Base-by-base conservation (phyloP, 1,140 invertebrate species). In the Venustaconcha ellipsiformis region DNA sequence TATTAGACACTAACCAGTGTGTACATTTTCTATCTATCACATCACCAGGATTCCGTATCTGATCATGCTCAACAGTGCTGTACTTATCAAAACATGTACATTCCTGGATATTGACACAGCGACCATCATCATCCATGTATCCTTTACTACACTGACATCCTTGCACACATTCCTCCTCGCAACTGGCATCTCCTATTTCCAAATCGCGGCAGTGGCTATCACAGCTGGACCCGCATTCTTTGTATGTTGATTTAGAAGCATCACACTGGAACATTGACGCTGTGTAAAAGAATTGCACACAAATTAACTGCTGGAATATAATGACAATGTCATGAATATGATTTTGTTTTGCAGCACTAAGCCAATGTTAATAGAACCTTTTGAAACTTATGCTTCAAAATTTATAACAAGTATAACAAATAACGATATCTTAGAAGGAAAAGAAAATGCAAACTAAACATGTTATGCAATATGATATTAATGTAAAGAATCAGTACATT, bases 41-140 rank as follows among this genome's bases (percentile, higher is more conserved):
- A 48, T 72, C 71, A 55, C 72, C 72, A 67, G 74, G 37, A 5
- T 77, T 59, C 30, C 71, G n/a, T 18, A 78, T 74, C 17, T 68
- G 70, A 55, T 77, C 71, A 0, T 63, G 70, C 30, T 77, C 75
- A 8, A 8, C 11, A 20, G 57, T 14, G 11, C 57, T 70, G 64
- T 70, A 78, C 57, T 78, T 80, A 64, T 80, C 79, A 67, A 74
- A 80, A 58, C 79, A 80, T 14, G 79, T 73, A 70, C 79, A 80
- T 26, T 73, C 70, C 11, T 17, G 57, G 17, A 65, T n/a, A n/a
- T 57, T 57, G 14, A 80, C 79, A 72, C 79, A 80, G 17, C 78
- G 67, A 30, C 74, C 74, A 65, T 73, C 69, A 58, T 80, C 70
- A 56, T 80, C 74, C 66, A 77, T 66, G 37, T 20, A 72, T 66